phyloP scores from a whole-genome alignment of 2,113 vertebrate species.

The Diadophis punctatus region DNA sequence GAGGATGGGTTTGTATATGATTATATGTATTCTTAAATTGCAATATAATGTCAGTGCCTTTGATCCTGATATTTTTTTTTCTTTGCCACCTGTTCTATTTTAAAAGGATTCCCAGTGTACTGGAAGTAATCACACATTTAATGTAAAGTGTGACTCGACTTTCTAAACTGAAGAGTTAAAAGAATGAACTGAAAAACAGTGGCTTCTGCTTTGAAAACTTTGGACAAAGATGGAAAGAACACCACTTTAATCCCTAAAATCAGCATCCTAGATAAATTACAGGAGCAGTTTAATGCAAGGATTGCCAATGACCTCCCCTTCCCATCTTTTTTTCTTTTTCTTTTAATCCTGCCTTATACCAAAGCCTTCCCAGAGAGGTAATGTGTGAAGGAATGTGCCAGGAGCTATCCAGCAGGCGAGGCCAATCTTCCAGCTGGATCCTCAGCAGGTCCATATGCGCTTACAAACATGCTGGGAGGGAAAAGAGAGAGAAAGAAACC shows the following conservation, averaged over 20 bases:
- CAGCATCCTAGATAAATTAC: neutral
- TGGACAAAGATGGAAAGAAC: neutral
- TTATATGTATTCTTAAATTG: neutral
- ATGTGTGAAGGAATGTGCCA: conserved; percentile 46
- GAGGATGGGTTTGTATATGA: neutral
- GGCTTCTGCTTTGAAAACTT: neutral
- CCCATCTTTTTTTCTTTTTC: neutral
- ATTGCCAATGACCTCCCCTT: neutral
- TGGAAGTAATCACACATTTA: neutral
- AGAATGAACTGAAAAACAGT: neutral
- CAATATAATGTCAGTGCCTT: neutral
- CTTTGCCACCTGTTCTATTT: neutral
- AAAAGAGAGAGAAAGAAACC: conserved; percentile 6
- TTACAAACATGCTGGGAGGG: conserved; percentile 62
- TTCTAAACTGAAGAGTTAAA: neutral
- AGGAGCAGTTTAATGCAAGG: neutral
- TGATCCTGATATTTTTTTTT: neutral
- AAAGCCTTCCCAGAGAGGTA: conserved; percentile 30
- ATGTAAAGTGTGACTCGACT: neutral
- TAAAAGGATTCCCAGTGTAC: neutral
- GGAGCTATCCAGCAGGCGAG: conserved; percentile 47
- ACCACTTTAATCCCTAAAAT: neutral
- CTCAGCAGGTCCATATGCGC: conserved; percentile 48
- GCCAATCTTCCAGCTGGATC: conserved; percentile 43
- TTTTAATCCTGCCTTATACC: neutral